These are phyloP conservation scores for Oithona nana DNA, from an alignment of 2,888 invertebrate genomes.

Conservation along the genomic window DNA sequence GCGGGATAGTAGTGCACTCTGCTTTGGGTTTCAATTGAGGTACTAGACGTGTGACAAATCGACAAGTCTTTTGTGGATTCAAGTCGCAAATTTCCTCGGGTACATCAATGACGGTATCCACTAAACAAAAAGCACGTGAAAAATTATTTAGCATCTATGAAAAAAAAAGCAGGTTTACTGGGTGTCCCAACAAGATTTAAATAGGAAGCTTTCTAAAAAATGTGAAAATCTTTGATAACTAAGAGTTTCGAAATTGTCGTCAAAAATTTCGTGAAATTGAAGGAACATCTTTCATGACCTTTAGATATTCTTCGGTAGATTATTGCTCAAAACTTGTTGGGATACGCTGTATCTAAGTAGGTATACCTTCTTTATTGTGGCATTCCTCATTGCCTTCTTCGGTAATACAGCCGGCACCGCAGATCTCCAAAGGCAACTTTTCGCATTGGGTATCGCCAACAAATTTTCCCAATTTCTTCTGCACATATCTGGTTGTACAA, in stretches of 20 bases:
- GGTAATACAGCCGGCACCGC: conserved; percentile 3
- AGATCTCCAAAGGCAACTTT: conserved; percentile 15
- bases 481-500: conserved; percentile 12
- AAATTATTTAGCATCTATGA: too few relatives aligned
- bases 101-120: conserved; percentile 1
- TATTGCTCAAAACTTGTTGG: too few relatives aligned
- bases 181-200: too few relatives aligned
- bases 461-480: conserved; percentile 8
- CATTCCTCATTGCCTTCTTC: conserved; percentile 14
- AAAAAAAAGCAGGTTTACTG: too few relatives aligned
- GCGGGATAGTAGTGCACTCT: conserved; percentile 15
- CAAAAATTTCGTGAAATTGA: too few relatives aligned
- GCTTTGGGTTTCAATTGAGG: conserved; percentile 12
- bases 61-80: conserved; percentile 16
- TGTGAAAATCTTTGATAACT: too few relatives aligned
- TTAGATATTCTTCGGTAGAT: too few relatives aligned
- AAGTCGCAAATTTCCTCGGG: conserved; percentile 15
- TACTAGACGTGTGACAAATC: conserved; percentile 8
- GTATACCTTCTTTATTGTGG: conserved; percentile 13
- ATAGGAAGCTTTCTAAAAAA: too few relatives aligned
- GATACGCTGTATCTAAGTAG: too few relatives aligned
- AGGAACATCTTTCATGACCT: too few relatives aligned
- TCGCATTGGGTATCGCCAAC: conserved; percentile 15
- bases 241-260: too few relatives aligned
- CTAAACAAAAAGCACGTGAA: too few relatives aligned